Evolutionary conservation across 2,888 invertebrate genomes (phyloP).

Genomic region (Augiades crinisus): DNA sequence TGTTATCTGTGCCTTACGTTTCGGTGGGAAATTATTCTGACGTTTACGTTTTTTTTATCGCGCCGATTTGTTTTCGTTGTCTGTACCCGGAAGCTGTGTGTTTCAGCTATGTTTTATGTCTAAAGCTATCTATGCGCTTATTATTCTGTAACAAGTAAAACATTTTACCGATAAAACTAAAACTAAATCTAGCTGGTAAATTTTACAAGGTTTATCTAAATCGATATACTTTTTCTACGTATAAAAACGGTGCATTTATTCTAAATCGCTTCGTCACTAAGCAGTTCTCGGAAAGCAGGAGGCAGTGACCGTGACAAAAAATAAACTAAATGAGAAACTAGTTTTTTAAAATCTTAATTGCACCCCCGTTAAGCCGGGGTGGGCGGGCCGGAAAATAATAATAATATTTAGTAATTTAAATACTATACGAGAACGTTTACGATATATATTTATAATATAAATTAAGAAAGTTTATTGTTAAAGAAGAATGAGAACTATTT

Average conservation of each 20-base stretch:
- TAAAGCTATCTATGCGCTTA: no score
- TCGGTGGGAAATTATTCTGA: slow-evolving; percentile 13
- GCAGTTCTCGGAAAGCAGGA: not conserved
- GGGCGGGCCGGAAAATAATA: no score
- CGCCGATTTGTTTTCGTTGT: not conserved
- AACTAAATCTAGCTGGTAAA: not conserved
- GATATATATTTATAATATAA: no score
- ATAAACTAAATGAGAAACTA: slow-evolving; percentile 17
- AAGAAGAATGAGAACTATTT: no score
- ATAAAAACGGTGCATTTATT: not conserved
- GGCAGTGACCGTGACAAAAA: slow-evolving; percentile 2
- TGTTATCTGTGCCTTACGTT: slow-evolving; percentile 20
- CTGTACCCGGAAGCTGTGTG: no score
- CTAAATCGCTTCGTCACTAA: not conserved
- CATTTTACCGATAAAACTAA: no score
- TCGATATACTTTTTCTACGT: slow-evolving; percentile 2
- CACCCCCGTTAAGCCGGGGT: no score
- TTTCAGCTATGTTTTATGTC: no score
- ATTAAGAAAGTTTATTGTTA: no score
- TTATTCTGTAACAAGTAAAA: no score
- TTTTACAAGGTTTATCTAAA: not conserved
- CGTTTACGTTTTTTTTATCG: not conserved
- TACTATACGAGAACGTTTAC: no score
- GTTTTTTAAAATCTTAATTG: slow-evolving; percentile 28
- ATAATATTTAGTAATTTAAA: no score